A percentile compares a stretch with the other conserved stretches of the same genome.
These are phyloP conservation scores for Hirtodrosophila trivittata DNA, from an alignment of 2,888 invertebrate genomes.

Conservation along the genomic window DNA sequence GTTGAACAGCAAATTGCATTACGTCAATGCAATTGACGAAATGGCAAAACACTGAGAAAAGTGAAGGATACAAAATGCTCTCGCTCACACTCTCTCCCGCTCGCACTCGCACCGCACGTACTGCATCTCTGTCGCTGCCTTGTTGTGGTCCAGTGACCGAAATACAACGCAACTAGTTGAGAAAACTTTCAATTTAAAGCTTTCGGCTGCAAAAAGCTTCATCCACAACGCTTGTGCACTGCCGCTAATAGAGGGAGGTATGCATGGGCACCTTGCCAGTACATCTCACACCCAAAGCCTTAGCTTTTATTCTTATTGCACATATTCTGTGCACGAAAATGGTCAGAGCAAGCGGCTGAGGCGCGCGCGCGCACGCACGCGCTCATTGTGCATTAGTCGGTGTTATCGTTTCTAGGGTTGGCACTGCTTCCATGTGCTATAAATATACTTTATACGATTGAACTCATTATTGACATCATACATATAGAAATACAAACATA, in stretches of 20 bases:
- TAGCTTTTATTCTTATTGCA: conserved; percentile 36
- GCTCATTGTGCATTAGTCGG: conserved; percentile 38
- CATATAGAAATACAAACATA: conserved; percentile 3
- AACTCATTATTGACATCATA: too few species aligned
- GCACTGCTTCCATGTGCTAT: not conserved
- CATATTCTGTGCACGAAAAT: conserved; percentile 41
- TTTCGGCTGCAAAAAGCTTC: conserved; percentile 33
- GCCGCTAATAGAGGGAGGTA: not conserved
- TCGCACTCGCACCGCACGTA: conserved; percentile 1
- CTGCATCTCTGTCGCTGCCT: not conserved
- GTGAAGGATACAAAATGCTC: conserved; percentile 54
- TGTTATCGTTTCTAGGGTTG: conserved; percentile 25
- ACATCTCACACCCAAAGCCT: conserved; percentile 26
- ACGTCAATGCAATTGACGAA: conserved; percentile 68
- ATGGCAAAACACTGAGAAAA: conserved; percentile 28
- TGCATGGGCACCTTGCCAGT: not conserved
- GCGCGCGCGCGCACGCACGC: conserved; percentile 53
- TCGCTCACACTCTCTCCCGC: conserved; percentile 1
- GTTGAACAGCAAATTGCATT: conserved; percentile 49
- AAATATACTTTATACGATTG: too few species aligned
- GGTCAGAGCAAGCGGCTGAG: conserved; percentile 46
- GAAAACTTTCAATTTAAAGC: conserved; percentile 34
- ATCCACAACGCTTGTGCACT: not conserved
- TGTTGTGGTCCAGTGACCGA: conserved; percentile 60
- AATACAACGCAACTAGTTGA: conserved; percentile 38